Conservation (phyloP, 2,113 vertebrate genomes). For the Callipepla californica region DNA sequence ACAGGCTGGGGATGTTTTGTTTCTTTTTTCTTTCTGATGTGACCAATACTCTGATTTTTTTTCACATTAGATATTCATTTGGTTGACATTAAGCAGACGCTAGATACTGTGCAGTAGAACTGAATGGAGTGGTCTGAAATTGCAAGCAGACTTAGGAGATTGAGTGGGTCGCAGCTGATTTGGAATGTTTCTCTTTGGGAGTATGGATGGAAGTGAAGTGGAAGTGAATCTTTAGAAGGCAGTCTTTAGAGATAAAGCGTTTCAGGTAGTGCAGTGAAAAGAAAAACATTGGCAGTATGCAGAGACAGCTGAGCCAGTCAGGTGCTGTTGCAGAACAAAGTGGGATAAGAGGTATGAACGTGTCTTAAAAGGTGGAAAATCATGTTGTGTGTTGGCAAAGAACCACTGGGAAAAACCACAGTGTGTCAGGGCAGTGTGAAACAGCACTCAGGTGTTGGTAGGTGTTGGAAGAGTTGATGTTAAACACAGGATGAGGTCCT, state of each 20-base stretch:
- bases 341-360: not conserved
- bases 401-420: accelerated
- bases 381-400: not conserved
- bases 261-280: not conserved
- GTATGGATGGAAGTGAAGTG: not conserved
- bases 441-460: not conserved
- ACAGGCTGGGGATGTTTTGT: not conserved
- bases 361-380: not conserved
- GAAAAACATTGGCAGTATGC: not conserved
- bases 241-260: not conserved
- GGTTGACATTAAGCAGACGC: not conserved
- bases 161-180: not conserved
- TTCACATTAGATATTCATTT: accelerated
- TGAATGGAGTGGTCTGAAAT: not conserved
- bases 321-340: not conserved
- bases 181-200: not conserved
- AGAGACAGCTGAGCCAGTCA: not conserved
- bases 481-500: not conserved
- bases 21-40: not conserved
- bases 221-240: not conserved
- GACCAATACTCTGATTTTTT: not conserved
- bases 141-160: not conserved
- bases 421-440: not conserved
- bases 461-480: not conserved
- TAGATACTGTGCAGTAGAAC: not conserved